Base-by-base conservation (phyloP, 2,797 vertebrate species). In the Iguana delicatissima region DNA sequence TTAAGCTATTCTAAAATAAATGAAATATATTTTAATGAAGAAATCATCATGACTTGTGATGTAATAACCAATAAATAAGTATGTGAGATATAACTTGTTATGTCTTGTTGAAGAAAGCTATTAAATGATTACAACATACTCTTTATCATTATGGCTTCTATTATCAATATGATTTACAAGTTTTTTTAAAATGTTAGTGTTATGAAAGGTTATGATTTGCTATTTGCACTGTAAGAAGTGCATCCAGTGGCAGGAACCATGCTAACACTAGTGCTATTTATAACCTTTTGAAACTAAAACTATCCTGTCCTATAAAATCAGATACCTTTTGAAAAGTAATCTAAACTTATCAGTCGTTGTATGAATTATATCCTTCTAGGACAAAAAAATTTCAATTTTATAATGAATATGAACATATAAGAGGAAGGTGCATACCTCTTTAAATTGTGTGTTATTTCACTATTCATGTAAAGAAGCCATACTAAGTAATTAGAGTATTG, bases 201-300 rank as follows among this genome's bases (percentile, higher is more conserved):
- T 7, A 72, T n/a, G 29, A 88, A 90, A 72, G 38, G 42, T 55
- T 86, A 86, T 84, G 46, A 16, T 22, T 77, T 81, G 0, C 0
- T 93, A 88, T 22, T 73, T 91, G 86, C 89, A 85, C 72, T 92
- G 86, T 86, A 74, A 74, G 38, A 91, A 88, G 89, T 92, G 88
- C 91, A 92, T 91, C 91, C 95, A 90, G 76, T 93, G 93, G 90
- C 69, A 62, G 9, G 10, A 91, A 42, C 87, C 76, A 13, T 0
- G 6, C 46, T 84, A 84, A 89, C 89, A 29, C 29, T 85, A n/a
- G 22, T 86, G 88, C 46, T 72, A 93, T 18, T 69, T 89, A 84
- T 14, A 72, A 89, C 20, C 26, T 88, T 32, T 72, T 3, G 79
- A 92, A 42, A 88, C 72, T 84, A 24, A 85, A 76, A n/a, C 1